These are phyloP conservation scores for Falco punctatus DNA, from an alignment of 2,113 vertebrate genomes.

Conservation along the genomic window DNA sequence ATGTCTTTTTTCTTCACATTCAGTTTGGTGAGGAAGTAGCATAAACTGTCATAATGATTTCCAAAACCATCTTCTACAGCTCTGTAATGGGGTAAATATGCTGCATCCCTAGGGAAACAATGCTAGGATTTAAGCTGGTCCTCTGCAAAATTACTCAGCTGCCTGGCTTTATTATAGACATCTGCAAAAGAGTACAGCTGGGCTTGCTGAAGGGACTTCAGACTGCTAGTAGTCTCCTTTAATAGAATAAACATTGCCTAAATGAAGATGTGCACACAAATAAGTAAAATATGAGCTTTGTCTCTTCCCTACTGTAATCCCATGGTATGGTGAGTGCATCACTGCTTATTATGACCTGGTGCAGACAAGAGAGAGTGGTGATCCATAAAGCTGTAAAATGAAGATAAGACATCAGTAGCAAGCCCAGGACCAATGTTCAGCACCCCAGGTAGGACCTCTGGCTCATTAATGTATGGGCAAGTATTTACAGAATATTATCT, in stretches of 20 bases:
- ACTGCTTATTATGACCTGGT: background rate
- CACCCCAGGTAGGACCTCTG: accelerated
- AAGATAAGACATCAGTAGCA: background rate
- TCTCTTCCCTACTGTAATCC: background rate
- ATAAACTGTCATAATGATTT: background rate
- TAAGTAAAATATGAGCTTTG: background rate
- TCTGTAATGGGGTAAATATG: background rate
- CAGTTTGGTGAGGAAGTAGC: background rate
- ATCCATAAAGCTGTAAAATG: background rate
- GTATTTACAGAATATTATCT: background rate
- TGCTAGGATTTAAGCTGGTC: background rate
- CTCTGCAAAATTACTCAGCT: background rate
- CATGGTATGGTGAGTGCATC: accelerated
- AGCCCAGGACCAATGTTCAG: background rate
- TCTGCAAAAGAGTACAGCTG: background rate
- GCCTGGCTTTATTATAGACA: background rate
- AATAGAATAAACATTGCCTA: background rate
- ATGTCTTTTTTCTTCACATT: background rate
- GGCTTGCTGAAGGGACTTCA: background rate
- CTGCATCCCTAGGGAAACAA: background rate
- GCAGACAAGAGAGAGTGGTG: background rate
- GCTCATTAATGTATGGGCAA: background rate
- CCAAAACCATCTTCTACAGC: background rate
- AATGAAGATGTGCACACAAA: background rate
- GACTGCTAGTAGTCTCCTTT: background rate